Evolutionary conservation across 2,113 vertebrate genomes (phyloP).

Genomic region (Chlorodrepanis virens): DNA sequence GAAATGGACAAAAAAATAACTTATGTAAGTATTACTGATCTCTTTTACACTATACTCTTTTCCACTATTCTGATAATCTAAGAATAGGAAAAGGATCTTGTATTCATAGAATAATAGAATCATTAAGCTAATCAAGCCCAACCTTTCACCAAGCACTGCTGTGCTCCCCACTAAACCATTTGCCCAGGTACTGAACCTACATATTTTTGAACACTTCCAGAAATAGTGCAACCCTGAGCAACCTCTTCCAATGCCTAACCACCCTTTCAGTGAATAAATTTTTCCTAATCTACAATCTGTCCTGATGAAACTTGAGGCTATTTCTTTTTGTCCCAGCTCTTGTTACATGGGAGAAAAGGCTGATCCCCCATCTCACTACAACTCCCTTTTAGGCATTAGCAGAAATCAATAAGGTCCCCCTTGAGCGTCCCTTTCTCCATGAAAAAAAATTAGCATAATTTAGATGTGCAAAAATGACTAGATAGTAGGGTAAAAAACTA

Average conservation of each 20-base stretch:
- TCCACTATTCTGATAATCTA: not conserved
- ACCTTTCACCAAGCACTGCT: not conserved
- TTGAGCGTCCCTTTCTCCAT: not conserved
- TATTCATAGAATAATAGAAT: not conserved
- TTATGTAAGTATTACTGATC: not conserved
- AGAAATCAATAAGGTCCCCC: not conserved
- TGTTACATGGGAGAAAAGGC: not conserved
- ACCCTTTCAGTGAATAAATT: not conserved
- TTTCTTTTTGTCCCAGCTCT: not conserved
- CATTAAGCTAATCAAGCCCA: not conserved
- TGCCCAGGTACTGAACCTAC: not conserved
- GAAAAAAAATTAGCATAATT: not conserved
- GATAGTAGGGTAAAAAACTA: not conserved
- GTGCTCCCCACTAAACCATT: not conserved
- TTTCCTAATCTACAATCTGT: not conserved
- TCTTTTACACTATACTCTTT: not conserved
- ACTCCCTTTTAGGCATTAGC: not conserved
- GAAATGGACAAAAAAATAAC: not conserved
- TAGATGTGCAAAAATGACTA: not conserved
- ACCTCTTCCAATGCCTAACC: not conserved
- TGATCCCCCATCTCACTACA: not conserved
- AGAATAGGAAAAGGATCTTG: not conserved
- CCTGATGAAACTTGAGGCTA: not conserved
- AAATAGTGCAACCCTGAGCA: not conserved
- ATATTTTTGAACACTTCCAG: not conserved